Evolutionary conservation across 1,140 invertebrate genomes (phyloP).

Genomic region (Caenorhabditis brenneri): DNA sequence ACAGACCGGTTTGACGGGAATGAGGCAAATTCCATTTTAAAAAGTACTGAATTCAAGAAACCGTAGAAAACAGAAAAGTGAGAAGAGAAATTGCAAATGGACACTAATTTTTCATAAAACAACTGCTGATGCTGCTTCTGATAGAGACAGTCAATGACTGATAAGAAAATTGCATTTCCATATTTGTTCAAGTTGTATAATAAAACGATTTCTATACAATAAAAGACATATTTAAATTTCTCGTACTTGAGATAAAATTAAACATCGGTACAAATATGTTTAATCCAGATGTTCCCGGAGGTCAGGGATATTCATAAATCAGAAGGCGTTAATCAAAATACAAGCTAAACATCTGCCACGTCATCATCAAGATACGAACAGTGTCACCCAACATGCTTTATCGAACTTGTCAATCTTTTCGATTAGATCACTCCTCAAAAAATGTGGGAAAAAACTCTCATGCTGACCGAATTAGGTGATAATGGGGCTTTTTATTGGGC

Average conservation of each 20-base stretch:
- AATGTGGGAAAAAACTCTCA: background rate
- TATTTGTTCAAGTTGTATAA: constrained; percentile 30
- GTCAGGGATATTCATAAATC: background rate
- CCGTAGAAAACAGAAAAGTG: too few relatives aligned
- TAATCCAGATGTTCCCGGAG: background rate
- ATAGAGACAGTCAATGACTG: background rate
- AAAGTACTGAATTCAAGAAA: background rate
- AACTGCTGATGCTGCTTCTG: background rate
- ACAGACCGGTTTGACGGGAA: background rate
- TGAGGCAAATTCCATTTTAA: background rate
- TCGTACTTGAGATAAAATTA: background rate
- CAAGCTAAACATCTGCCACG: constrained; percentile 26
- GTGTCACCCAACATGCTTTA: constrained; percentile 21
- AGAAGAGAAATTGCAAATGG: background rate
- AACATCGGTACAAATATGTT: background rate
- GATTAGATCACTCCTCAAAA: background rate
- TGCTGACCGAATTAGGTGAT: too few relatives aligned
- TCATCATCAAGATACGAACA: background rate
- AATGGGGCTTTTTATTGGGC: too few relatives aligned
- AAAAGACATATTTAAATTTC: background rate
- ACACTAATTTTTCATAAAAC: background rate
- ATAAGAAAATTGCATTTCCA: background rate
- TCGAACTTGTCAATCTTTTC: background rate
- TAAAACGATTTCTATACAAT: background rate
- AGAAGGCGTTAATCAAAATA: background rate